Evolutionary conservation across 2,797 vertebrate species (phyloP), one percentile per base, ranked within the genome.

Genomic region (Poecilia picta): DNA sequence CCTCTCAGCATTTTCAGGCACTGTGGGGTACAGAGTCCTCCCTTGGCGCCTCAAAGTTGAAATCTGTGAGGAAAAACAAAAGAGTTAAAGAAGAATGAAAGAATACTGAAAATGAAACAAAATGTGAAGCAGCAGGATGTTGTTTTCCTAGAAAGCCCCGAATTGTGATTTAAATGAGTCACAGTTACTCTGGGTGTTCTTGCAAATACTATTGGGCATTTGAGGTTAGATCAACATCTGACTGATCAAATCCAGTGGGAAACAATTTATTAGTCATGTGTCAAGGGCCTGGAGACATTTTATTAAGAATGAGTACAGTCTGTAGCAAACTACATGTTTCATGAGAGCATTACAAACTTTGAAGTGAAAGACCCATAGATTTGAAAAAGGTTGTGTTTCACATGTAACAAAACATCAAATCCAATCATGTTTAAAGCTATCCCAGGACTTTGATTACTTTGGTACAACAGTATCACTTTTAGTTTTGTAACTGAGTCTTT

Each of bases 1-100:
- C 86, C 96, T 96, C 86, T 97, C 97, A 15, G 98, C 98, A 0
- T 97, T 97, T 68, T 95, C 95, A 83, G 98, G 98, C 89, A 99
- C 96, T 0, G 98, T 98, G 39, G 97, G 96, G 87, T 86, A 94
- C 36, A 96, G 43, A 1, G 98, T 98, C 72, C 97, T 96, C 74
- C 96, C 97, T 81, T 98, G 97, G 2, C 97, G 95, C 80, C 96
- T 96, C 93, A 98, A 70, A 68, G 96, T 96, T 20, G 95, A 95
- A 57, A 97, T 98, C 98, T 99, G 93, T 39, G 74, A 87, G 93
- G 83, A 93, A 83, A 64, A 86, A 82, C 88, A 72, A 5, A 33
- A 53, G 4, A 45, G 20, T 59, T 77, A 33, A 33, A 33, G 33
- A 33, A 33, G 33, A 33, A 3, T 33, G 1, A 33, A 33, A 33